These are phyloP conservation scores for Erethizon dorsatum DNA, from an alignment of 2,797 vertebrate species.

Conservation along the genomic window DNA sequence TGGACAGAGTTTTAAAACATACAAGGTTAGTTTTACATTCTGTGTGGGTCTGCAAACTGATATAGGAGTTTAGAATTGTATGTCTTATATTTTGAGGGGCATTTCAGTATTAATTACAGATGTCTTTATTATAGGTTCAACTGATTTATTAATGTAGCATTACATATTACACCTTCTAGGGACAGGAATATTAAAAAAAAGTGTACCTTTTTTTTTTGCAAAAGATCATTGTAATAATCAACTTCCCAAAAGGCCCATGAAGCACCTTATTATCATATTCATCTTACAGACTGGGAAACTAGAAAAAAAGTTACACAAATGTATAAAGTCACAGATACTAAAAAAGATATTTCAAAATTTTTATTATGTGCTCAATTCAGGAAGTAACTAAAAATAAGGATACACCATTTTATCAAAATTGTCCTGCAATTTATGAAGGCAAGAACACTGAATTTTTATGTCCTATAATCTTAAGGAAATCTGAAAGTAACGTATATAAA, in stretches of 20 bases:
- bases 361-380: constrained; percentile 12
- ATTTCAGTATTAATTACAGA: constrained; percentile 15
- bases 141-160: not conserved
- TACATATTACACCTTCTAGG: not conserved
- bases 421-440: not conserved
- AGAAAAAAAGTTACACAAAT: constrained; percentile 46
- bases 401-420: not conserved
- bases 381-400: not conserved
- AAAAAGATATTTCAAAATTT: constrained; percentile 10
- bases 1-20: constrained; percentile 10
- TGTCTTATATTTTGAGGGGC: not conserved
- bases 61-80: not conserved
- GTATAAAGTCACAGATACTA: constrained; percentile 12
- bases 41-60: not conserved
- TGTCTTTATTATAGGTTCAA: constrained; percentile 4
- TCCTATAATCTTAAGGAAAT: not conserved
- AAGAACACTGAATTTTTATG: constrained; percentile 7
- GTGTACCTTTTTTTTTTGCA: not conserved
- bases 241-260: constrained; percentile 29
- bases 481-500: not conserved
- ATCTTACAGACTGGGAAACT: constrained; percentile 15
- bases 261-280: not conserved
- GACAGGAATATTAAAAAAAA: constrained; percentile 38
- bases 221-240: constrained; percentile 9
- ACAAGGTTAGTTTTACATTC: constrained; percentile 23